phyloP scores from a whole-genome alignment of 2,113 vertebrate species.

The Dunckerocampus dactyliophorus region DNA sequence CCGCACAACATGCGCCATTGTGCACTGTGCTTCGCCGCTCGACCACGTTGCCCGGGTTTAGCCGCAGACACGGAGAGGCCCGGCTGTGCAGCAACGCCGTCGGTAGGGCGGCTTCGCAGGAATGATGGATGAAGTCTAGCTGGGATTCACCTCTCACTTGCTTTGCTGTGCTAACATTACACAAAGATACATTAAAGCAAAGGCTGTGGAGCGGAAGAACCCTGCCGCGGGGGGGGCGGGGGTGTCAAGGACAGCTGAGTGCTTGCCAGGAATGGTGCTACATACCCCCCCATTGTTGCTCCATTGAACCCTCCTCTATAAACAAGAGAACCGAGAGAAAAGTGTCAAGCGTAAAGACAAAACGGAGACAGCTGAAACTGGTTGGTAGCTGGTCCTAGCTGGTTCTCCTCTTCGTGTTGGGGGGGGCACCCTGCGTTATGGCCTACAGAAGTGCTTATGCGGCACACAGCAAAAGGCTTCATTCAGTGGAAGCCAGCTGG shows the following conservation, averaged over 20 bases:
- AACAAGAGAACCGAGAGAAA: slow-evolving; percentile 58
- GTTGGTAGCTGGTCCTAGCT: slow-evolving; percentile 74
- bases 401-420: slow-evolving; percentile 68
- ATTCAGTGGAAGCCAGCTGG: slow-evolving; percentile 53
- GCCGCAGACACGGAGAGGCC: slow-evolving; percentile 60
- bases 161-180: slow-evolving; percentile 41
- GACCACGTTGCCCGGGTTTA: slow-evolving; percentile 74
- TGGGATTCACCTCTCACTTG: slow-evolving; percentile 45
- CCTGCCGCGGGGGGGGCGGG: not conserved
- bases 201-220: slow-evolving; percentile 35
- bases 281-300: slow-evolving; percentile 55
- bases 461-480: slow-evolving; percentile 54
- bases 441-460: slow-evolving; percentile 47
- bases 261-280: slow-evolving; percentile 52
- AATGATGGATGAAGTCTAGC: slow-evolving; percentile 20
- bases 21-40: slow-evolving; percentile 75
- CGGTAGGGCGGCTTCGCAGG: slow-evolving; percentile 42
- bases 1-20: slow-evolving; percentile 77
- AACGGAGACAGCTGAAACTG: slow-evolving; percentile 65
- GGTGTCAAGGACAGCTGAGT: slow-evolving; percentile 28
- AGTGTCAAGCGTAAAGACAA: slow-evolving; percentile 63
- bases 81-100: slow-evolving; percentile 51
- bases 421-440: slow-evolving; percentile 40
- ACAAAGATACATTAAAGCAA: slow-evolving; percentile 37
- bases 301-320: slow-evolving; percentile 61